phyloP scores from a whole-genome alignment of 1,140 invertebrate species.

The Scaptodrosophila lebanonensis region DNA sequence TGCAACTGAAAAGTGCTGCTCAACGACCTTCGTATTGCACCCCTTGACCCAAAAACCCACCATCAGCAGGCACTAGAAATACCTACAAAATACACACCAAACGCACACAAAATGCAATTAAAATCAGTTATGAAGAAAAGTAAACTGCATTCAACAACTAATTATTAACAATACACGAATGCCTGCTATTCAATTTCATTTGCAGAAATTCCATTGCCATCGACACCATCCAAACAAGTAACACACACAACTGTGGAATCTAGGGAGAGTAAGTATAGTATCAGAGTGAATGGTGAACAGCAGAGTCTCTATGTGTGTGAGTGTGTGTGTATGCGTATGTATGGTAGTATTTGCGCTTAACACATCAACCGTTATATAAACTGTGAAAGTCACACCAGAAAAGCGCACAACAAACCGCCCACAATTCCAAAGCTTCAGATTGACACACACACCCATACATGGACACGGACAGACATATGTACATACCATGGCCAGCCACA shows the following conservation, averaged over 20 bases:
- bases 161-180: no score
- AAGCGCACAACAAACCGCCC: constrained; percentile 13
- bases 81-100: no score
- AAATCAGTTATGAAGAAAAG: no score
- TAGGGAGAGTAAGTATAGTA: constrained; percentile 77
- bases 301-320: constrained; percentile 11
- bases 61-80: no score
- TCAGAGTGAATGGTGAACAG: constrained; percentile 27
- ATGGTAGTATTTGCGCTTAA: constrained; percentile 56
- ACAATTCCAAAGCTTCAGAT: constrained; percentile 27
- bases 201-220: constrained; percentile 77
- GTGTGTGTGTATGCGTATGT: constrained; percentile 8
- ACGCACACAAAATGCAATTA: no score
- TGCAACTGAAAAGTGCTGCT: no score
- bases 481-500: constrained; percentile 71
- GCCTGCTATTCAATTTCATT: constrained; percentile 64
- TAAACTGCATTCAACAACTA: no score
- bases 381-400: constrained; percentile 67
- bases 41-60: no score
- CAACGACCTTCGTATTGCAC: no score
- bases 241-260: constrained; percentile 75
- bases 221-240: constrained; percentile 76
- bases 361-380: constrained; percentile 55
- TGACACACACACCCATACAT: constrained; percentile 2
- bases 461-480: constrained; percentile 3